phyloP scores from a whole-genome alignment of 2,888 invertebrate genomes.

The Hanleya hanleyi region DNA sequence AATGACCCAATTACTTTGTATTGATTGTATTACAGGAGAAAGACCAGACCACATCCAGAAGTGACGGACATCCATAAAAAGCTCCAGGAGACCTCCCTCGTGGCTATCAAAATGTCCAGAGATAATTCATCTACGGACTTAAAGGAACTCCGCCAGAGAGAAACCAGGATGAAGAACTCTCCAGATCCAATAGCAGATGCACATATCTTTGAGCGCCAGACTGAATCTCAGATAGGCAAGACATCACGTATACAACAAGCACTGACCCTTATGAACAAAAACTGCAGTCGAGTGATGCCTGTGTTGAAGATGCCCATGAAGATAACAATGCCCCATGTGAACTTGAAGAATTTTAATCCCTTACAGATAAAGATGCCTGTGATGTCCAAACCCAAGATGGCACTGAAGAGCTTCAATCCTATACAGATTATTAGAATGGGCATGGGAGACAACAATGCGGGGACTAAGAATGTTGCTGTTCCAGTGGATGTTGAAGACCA shows the following conservation, averaged over 20 bases:
- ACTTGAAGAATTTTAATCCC: not conserved
- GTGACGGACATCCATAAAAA: conserved; percentile 66
- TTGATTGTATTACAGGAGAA: conserved; percentile 51
- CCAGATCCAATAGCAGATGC: conserved; percentile 10
- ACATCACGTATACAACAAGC: conserved; percentile 5
- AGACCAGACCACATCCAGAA: conserved; percentile 57
- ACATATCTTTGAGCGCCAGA: conserved; percentile 18
- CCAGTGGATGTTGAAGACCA: conserved; percentile 6
- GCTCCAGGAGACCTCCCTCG: conserved; percentile 60
- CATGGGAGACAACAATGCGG: conserved; percentile 8
- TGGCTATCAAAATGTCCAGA: conserved; percentile 59
- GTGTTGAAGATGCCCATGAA: not conserved
- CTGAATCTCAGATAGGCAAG: not conserved
- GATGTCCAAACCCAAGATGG: conserved; percentile 28
- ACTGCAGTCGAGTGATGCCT: not conserved
- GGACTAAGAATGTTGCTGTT: conserved; percentile 1
- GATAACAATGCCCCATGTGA: not conserved
- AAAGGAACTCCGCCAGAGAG: not conserved
- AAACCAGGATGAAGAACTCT: not conserved
- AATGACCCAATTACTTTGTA: no score
- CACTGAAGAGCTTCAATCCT: conserved; percentile 80
- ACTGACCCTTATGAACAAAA: conserved; percentile 6
- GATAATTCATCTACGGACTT: conserved; percentile 58
- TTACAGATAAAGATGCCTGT: not conserved
- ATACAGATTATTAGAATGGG: conserved; percentile 68